These are phyloP conservation scores for Microhierax caerulescens DNA, from an alignment of 2,797 vertebrate species.

Conservation along the genomic window DNA sequence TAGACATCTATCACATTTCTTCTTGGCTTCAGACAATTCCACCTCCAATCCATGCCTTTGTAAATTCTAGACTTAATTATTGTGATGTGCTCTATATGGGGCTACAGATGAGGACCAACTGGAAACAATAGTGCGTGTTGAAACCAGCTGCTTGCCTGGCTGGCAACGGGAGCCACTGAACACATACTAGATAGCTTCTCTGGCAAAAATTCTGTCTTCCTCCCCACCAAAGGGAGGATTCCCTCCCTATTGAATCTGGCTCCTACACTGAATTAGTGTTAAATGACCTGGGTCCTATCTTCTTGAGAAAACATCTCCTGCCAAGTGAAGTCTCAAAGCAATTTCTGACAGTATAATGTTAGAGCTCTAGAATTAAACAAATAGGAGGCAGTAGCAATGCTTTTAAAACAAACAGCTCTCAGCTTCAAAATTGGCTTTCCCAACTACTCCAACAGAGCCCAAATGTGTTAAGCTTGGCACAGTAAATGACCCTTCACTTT, in stretches of 20 bases:
- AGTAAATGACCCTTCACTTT: slow-evolving; percentile 51
- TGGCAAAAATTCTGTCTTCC: slow-evolving; percentile 10
- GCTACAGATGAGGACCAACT: slow-evolving; percentile 61
- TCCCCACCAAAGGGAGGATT: background rate
- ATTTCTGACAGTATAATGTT: slow-evolving; percentile 41
- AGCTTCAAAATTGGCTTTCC: slow-evolving; percentile 49
- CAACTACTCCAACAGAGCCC: slow-evolving; percentile 42
- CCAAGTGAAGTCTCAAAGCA: slow-evolving; percentile 33
- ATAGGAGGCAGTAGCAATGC: slow-evolving; percentile 51
- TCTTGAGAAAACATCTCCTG: slow-evolving; percentile 29
- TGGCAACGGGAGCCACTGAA: background rate
- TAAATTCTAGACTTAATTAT: slow-evolving; percentile 63
- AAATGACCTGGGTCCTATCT: slow-evolving; percentile 42
- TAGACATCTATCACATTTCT: slow-evolving; percentile 30
- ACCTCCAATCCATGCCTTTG: slow-evolving; percentile 19
- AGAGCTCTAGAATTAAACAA: slow-evolving; percentile 57
- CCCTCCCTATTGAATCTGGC: background rate
- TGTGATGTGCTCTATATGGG: slow-evolving; percentile 52
- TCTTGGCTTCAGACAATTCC: slow-evolving; percentile 16
- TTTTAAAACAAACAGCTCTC: slow-evolving; percentile 65
- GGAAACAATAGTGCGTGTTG: slow-evolving; percentile 61
- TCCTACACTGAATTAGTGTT: background rate
- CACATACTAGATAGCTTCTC: background rate
- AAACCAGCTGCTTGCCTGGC: slow-evolving; percentile 61
- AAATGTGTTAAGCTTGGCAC: slow-evolving; percentile 53